Evolutionary conservation across 1,140 invertebrate genomes (phyloP), one percentile per base, ranked within the genome.

Genomic region (Microplitis mediator): DNA sequence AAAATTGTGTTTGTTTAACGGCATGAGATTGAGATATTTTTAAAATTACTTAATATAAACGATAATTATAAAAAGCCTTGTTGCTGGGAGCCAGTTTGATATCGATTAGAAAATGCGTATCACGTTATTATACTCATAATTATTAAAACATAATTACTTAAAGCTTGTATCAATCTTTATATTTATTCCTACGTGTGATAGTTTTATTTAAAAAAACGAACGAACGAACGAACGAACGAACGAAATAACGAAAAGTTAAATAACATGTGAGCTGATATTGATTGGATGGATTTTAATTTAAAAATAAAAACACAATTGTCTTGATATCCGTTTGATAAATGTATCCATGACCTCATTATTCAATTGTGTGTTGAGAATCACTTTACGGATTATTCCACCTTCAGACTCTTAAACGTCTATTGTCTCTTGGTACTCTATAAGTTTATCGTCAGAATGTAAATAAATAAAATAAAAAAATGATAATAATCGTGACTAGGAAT

Each of bases 41-140:
- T 23, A 23, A 56, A 56, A 56, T 14, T 35, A 14, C 39, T 56
- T 34, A 14, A 63, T 69, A 67, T 58, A 45, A 36, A 39, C 31
- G 54, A 63, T 58, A 75, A 76, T 73, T 77, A 78, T 58, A 58
- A 58, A 58, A 58, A 16, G 14, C 77, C 82, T 81, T 83, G 82
- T 83, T 83, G 81, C 81, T 80, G 80, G 76, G 81, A 81, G 82
- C 79, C 81, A 80, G 80, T 81, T 81, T 80, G 78, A 75, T 82
- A 83, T 83, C 82, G 82, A 83, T 83, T 76, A 74, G 75, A 71
- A 77, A 75, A 68, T 78, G 75, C 76, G 76, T 81, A 75, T 79
- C 34, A 50, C 68, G 35, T 45, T n/a, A 39, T 60, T 62, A 35
- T n/a, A 62, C 4, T 3, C 34, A n/a, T 14, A 36, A n/a, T 35